phyloP scores from a whole-genome alignment of 2,797 vertebrate genomes.

The Halcyon chelicuti region DNA sequence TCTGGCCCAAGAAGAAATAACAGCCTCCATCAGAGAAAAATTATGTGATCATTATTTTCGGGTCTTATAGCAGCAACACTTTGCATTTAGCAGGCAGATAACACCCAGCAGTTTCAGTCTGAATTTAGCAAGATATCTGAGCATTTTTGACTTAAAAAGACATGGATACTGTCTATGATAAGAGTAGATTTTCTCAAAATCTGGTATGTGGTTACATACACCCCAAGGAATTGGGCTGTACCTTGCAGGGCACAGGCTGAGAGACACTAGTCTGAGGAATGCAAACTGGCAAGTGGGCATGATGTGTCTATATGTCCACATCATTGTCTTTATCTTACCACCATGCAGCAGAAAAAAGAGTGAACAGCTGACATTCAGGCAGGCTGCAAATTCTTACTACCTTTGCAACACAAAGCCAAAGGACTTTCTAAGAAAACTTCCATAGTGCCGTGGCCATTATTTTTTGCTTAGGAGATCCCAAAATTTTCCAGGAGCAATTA shows the following conservation, averaged over 20 bases:
- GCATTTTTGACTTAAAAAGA: not conserved
- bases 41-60: not conserved
- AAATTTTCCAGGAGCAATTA: not conserved
- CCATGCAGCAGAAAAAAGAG: not conserved
- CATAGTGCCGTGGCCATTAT: rapidly evolving
- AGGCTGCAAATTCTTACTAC: not conserved
- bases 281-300: not conserved
- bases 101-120: not conserved
- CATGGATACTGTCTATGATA: not conserved
- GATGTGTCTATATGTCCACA: not conserved
- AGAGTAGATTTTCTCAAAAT: not conserved
- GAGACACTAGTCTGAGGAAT: not conserved
- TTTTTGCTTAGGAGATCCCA: not conserved
- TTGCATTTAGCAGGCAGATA: not conserved
- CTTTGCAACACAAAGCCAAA: not conserved
- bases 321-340: not conserved
- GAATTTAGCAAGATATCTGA: not conserved
- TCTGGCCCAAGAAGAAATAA: not conserved
- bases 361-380: not conserved
- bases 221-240: not conserved
- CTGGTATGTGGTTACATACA: not conserved
- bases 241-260: not conserved
- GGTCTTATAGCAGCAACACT: not conserved
- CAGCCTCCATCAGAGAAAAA: not conserved
- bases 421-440: not conserved